Conservation (phyloP, 2,113 vertebrate species). For the Paralichthys olivaceus region DNA sequence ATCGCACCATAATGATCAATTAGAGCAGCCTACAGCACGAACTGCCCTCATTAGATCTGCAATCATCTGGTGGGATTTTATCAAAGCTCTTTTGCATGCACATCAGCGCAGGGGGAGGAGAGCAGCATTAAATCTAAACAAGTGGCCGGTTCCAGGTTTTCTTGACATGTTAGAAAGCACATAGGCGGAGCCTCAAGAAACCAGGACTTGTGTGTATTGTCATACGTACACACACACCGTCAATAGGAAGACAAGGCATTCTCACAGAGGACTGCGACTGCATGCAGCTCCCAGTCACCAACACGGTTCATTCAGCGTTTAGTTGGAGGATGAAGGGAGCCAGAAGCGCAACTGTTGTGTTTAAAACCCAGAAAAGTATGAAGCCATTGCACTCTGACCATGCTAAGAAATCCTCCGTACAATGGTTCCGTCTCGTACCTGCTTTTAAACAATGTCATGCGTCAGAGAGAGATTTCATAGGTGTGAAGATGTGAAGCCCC, state of each 20-base stretch:
- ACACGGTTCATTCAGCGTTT: constrained; percentile 45
- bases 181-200: constrained; percentile 51
- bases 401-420: constrained; percentile 47
- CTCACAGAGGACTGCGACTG: constrained; percentile 27
- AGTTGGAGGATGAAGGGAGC: constrained; percentile 51
- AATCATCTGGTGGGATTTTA: constrained; percentile 51
- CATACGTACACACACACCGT: constrained; percentile 58
- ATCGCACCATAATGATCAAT: constrained; percentile 62
- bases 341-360: constrained; percentile 53
- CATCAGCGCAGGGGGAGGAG: constrained; percentile 12
- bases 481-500: constrained; percentile 25
- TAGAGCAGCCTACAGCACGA: constrained; percentile 44
- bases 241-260: constrained; percentile 44
- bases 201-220: constrained; percentile 62
- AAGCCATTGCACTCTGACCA: constrained; percentile 66
- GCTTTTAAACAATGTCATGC: constrained; percentile 58
- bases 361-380: constrained; percentile 25
- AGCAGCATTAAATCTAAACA: constrained; percentile 16
- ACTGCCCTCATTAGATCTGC: constrained; percentile 62
- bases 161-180: constrained; percentile 35
- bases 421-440: constrained; percentile 50
- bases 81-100: constrained; percentile 56
- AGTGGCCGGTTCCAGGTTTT: constrained; percentile 51
- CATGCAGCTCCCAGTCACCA: constrained; percentile 63
- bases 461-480: constrained; percentile 40